Evolutionary conservation across 2,888 invertebrate species (phyloP).

Genomic region (Apodemia mormo): DNA sequence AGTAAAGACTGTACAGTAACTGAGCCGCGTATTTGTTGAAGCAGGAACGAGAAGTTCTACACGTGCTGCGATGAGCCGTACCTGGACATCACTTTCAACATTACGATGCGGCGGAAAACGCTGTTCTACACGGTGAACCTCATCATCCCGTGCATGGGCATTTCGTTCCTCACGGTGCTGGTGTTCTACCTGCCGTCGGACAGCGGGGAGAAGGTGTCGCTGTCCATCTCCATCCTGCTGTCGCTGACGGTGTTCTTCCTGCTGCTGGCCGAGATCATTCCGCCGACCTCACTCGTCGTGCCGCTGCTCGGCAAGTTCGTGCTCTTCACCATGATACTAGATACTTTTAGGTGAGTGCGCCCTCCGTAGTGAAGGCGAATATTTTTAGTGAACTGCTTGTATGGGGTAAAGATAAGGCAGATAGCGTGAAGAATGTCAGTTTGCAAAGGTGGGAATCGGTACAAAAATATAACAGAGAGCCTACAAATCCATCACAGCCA

Average conservation of each 20-base stretch:
- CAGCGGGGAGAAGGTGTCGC: slow-evolving; percentile 98
- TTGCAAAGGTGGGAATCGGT: too few species aligned
- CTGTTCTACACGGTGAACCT: slow-evolving; percentile 98
- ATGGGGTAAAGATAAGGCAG: too few species aligned
- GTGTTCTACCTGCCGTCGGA: slow-evolving; percentile 99
- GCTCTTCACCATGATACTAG: slow-evolving; percentile 97
- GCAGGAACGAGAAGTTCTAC: slow-evolving; percentile 95
- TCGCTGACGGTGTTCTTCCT: slow-evolving; percentile 98
- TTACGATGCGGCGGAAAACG: slow-evolving; percentile 97
- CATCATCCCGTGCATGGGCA: slow-evolving; percentile 98
- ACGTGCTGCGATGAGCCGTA: slow-evolving; percentile 99
- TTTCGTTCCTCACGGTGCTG: slow-evolving; percentile 97
- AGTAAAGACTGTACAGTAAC: background rate
- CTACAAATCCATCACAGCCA: too few species aligned
- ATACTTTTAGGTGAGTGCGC: slow-evolving; percentile 90
- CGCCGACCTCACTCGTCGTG: slow-evolving; percentile 94
- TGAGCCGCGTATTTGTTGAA: slow-evolving; percentile 12
- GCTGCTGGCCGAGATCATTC: slow-evolving; percentile 84
- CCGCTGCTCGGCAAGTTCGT: slow-evolving; percentile 96
- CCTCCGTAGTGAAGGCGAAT: background rate
- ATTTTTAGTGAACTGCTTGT: too few species aligned
- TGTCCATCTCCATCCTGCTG: slow-evolving; percentile 96
- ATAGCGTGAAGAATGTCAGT: too few species aligned
- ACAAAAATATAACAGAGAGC: too few species aligned
- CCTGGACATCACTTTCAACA: slow-evolving; percentile 98